A percentile compares a stretch with the other conserved stretches of the same genome.
Evolutionary conservation across 1,140 invertebrate species (phyloP).

Genomic region (Carcinoscorpius rotundicauda): DNA sequence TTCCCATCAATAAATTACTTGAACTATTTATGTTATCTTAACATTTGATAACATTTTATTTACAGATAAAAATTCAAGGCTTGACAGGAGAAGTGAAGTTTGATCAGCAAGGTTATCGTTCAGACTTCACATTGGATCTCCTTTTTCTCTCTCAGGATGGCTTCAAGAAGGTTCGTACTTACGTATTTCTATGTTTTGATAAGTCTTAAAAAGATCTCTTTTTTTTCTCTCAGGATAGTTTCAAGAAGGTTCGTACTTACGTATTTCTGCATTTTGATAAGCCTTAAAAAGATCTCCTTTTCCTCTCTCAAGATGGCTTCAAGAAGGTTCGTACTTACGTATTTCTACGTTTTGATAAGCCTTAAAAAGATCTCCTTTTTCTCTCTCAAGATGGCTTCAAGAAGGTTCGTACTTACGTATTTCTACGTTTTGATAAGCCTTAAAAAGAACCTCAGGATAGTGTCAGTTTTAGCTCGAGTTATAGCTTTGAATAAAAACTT

Average conservation of each 20-base stretch:
- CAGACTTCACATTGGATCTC: constrained; percentile 80
- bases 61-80: constrained; percentile 76
- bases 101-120: constrained; percentile 83
- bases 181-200: background rate
- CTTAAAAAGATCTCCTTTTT: constrained; percentile 86
- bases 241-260: constrained; percentile 24
- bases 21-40: too few species aligned
- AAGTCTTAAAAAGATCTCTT: constrained; percentile 40
- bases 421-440: background rate
- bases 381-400: constrained; percentile 45
- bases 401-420: constrained; percentile 20
- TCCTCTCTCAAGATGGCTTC: constrained; percentile 49
- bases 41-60: background rate
- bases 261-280: background rate
- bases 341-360: constrained; percentile 1
- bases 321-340: constrained; percentile 22
- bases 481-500: too few species aligned
- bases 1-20: too few species aligned
- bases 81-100: constrained; percentile 87
- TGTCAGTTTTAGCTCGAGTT: too few species aligned
- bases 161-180: constrained; percentile 24
- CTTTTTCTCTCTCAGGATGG: constrained; percentile 60
- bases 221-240: constrained; percentile 52
- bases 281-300: constrained; percentile 87
- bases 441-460: too few species aligned